A percentile compares a stretch with the other conserved stretches of the same genome.
These are phyloP conservation scores for Aromia moschata DNA, from an alignment of 2,888 invertebrate species.

Conservation along the genomic window DNA sequence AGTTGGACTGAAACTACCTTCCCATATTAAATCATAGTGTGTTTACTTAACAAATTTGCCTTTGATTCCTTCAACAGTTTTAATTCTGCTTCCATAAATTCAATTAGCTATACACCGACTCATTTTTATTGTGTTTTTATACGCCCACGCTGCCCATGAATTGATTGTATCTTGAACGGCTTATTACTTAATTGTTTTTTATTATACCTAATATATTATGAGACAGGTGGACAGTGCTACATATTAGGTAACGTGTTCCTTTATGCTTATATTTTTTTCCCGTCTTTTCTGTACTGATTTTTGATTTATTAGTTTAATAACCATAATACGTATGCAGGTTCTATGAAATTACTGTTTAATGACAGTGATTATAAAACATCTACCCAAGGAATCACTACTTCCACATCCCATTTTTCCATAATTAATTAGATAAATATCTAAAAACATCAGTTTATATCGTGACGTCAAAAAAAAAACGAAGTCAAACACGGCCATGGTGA, in stretches of 20 bases:
- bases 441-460: too few relatives aligned
- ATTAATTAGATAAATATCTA: too few relatives aligned
- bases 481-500: too few relatives aligned
- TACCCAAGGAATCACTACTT: too few relatives aligned
- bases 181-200: slow-evolving; percentile 18
- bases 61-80: slow-evolving; percentile 13
- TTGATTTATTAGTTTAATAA: too few relatives aligned
- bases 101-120: slow-evolving; percentile 15
- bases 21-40: slow-evolving; percentile 14
- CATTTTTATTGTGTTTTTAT: slow-evolving; percentile 18
- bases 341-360: too few relatives aligned
- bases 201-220: slow-evolving; percentile 11
- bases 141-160: slow-evolving; percentile 3
- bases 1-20: slow-evolving; percentile 7
- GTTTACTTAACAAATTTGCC: slow-evolving; percentile 18
- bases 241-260: slow-evolving; percentile 13
- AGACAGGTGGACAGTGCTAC: slow-evolving; percentile 2
- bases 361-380: too few relatives aligned
- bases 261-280: too few relatives aligned
- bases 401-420: too few relatives aligned
- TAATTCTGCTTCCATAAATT: slow-evolving; percentile 15
- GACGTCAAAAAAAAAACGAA: too few relatives aligned
- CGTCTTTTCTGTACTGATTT: too few relatives aligned
- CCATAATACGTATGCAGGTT: too few relatives aligned
- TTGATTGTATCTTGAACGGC: slow-evolving; percentile 15